Conservation (phyloP, 2,113 vertebrate species). For the Eptesicus fuscus region DNA sequence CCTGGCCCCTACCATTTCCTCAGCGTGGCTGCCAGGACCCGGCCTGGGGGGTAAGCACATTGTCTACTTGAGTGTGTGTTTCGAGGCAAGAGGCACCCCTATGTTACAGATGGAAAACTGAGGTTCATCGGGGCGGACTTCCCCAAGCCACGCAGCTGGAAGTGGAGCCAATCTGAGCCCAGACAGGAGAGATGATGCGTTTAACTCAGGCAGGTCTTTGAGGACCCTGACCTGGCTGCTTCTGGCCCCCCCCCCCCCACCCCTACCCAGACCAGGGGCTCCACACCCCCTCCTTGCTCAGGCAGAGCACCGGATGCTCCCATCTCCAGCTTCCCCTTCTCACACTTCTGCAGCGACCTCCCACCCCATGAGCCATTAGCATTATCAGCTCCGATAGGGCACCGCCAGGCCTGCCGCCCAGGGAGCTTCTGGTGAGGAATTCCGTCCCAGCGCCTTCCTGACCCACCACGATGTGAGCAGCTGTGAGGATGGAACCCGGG, state of each 20-base stretch:
- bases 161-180: background rate
- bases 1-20: background rate
- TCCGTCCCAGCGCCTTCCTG: background rate
- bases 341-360: background rate
- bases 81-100: background rate
- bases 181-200: background rate
- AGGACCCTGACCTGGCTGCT: background rate
- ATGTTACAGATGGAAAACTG: background rate
- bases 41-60: background rate
- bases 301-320: background rate
- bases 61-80: background rate
- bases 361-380: background rate
- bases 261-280: no score
- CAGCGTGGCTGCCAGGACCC: accelerated
- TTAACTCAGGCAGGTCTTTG: background rate
- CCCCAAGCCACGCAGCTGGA: background rate
- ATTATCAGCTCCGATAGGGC: background rate
- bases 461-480: background rate
- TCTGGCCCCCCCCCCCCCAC: background rate
- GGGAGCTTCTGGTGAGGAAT: slow-evolving; percentile 33
- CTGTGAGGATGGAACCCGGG: background rate
- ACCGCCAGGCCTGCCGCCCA: background rate
- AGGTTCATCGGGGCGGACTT: background rate
- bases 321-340: background rate
- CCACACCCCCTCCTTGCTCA: no score